Evolutionary conservation across 2,797 vertebrate genomes (phyloP), one percentile per base, ranked within the genome.

Genomic region (Hemibagrus guttatus): DNA sequence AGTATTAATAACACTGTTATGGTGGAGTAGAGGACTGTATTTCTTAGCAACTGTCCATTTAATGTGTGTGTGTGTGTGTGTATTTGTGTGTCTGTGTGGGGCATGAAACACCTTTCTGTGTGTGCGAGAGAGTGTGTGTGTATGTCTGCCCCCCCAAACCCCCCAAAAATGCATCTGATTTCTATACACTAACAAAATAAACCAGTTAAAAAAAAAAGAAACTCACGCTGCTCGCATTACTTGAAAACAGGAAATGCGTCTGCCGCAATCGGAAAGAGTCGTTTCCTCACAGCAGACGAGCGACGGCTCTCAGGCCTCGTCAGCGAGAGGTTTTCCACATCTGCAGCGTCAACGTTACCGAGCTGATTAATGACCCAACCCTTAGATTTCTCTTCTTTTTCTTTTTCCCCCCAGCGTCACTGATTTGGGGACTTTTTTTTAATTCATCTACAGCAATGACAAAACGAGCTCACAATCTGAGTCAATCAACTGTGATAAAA

Each of bases 181-280:
- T 93, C 87, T 93, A 92, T 90, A 89, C 69, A 85, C 87, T 92
- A 93, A 92, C 89, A 90, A 81, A 95, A 95, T 95, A 95, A 96
- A 95, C 46, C 74, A 86, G 58, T 90, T 83, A 84, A 88, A 75
- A 89, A 89, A 84, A 86, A 46, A 8, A 0, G 17, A 83, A 63
- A 2, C 6, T 8, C 8, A 19, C 19, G 26, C 42, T 56, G 42
- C 69, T 84, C 16, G 1, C 16, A n/a, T 74, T 74, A 61, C 69
- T 84, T 19, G 54, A 42, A 84, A 84, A 78, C 23, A 85, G 17
- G 42, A 84, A 87, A 54, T 52, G 42, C 19, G 9, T 66, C 8
- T 23, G n/a, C 42, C 21, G 63, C 49, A 28, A 81, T 81, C 59
- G 80, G 39, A 64, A 46, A 26, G 49, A 35, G n/a, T 8, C 26